Evolutionary conservation across 1,140 invertebrate genomes (phyloP).

Genomic region (Heterodera carotae): DNA sequence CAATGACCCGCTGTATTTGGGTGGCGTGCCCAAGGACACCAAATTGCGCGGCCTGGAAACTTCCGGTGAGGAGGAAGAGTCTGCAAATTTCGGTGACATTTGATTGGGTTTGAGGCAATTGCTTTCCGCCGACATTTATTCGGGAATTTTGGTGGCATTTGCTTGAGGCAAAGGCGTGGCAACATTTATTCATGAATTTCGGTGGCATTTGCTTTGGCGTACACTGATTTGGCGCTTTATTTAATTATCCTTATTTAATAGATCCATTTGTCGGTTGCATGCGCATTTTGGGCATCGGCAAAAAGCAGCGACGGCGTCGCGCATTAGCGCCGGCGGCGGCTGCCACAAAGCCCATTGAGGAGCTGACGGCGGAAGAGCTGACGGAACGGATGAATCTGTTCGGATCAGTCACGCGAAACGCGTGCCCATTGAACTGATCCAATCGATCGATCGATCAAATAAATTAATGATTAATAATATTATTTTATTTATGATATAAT

Average conservation of each 20-base stretch:
- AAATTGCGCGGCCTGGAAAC: slow-evolving; percentile 54
- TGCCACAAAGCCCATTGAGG: slow-evolving; percentile 15
- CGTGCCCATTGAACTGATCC: slow-evolving; percentile 48
- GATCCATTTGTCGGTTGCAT: slow-evolving; percentile 54
- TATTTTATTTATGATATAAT: too few species aligned
- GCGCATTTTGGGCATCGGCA: slow-evolving; percentile 45
- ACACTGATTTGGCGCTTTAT: too few species aligned
- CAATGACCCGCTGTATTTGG: slow-evolving; percentile 82
- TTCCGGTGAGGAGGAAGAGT: slow-evolving; percentile 31
- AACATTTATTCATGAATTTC: too few species aligned
- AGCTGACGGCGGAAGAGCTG: slow-evolving; percentile 32
- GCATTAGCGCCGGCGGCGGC: not conserved
- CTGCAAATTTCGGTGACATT: not conserved
- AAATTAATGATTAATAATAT: too few species aligned
- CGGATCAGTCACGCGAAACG: slow-evolving; percentile 40
- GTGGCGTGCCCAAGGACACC: slow-evolving; percentile 75
- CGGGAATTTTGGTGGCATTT: too few species aligned
- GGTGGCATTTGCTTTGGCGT: not conserved
- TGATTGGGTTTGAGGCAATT: too few species aligned
- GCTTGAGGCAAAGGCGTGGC: too few species aligned
- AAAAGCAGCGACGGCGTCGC: slow-evolving; percentile 42
- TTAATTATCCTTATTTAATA: slow-evolving; percentile 18
- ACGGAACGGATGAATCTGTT: slow-evolving; percentile 36
- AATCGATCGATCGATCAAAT: too few species aligned
- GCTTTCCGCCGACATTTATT: too few species aligned